Conservation (phyloP, 1,140 invertebrate species). For the Arctopsyche grandis region DNA sequence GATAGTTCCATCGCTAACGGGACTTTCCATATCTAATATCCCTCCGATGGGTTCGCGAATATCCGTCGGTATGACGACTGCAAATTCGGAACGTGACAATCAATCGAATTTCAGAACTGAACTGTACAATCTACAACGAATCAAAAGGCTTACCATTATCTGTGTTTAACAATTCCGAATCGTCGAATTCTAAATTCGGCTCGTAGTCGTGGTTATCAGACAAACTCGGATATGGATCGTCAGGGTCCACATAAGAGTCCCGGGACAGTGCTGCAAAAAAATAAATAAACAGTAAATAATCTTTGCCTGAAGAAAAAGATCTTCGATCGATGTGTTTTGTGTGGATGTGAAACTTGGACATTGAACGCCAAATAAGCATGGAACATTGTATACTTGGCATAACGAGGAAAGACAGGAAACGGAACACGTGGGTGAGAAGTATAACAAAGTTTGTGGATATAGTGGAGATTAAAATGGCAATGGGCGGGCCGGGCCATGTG, state of each 20-base stretch:
- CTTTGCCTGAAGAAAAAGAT: too few species aligned
- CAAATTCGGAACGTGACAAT: constrained; percentile 23
- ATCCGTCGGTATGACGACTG: constrained; percentile 59
- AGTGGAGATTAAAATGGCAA: too few species aligned
- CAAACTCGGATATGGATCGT: constrained; percentile 87
- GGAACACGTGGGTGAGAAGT: too few species aligned
- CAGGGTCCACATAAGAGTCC: constrained; percentile 60
- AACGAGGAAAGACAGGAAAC: too few species aligned
- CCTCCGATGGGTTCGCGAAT: constrained; percentile 59
- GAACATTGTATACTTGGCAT: too few species aligned
- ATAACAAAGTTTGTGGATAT: too few species aligned
- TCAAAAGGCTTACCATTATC: constrained; percentile 7
- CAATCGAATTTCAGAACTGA: neutral
- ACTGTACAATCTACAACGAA: neutral
- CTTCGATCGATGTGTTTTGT: too few species aligned
- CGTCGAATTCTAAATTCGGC: constrained; percentile 95
- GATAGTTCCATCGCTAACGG: constrained; percentile 86
- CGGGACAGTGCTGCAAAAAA: constrained; percentile 18
- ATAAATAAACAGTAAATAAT: neutral
- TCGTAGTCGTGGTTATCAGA: constrained; percentile 94
- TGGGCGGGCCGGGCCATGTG: too few species aligned
- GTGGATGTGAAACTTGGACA: too few species aligned
- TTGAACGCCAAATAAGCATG: too few species aligned
- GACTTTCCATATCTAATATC: constrained; percentile 69
- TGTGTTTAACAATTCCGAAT: constrained; percentile 83